Percentiles rank a stretch among this genome's conserved stretches.
Evolutionary conservation across 2,113 vertebrate genomes (phyloP).

Genomic region (Bambusicola thoracicus): DNA sequence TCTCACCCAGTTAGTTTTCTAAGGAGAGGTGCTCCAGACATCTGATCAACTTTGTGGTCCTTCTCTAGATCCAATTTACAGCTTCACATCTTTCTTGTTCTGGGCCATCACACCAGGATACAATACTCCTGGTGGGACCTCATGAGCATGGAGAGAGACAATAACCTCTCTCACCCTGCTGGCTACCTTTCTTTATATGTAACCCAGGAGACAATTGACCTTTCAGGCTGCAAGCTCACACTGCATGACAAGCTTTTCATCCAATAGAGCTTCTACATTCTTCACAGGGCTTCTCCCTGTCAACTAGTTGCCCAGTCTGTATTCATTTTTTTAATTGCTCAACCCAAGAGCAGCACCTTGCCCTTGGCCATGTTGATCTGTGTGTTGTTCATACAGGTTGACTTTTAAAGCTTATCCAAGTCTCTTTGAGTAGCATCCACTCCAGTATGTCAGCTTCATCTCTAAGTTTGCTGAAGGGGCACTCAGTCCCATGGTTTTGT

Average conservation of each 20-base stretch:
- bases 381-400: background rate
- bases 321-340: background rate
- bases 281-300: background rate
- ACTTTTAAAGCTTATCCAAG: background rate
- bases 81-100: background rate
- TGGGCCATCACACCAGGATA: background rate
- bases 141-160: background rate
- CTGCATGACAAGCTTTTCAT: background rate
- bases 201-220: background rate
- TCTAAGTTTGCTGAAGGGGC: background rate
- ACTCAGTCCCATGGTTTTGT: background rate
- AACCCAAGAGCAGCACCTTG: background rate
- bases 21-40: background rate
- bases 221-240: background rate
- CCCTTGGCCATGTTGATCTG: background rate
- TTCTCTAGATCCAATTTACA: background rate
- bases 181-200: background rate
- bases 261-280: background rate
- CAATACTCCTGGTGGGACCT: background rate
- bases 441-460: background rate
- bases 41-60: background rate
- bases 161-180: background rate
- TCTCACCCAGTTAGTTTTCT: background rate
- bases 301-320: background rate
- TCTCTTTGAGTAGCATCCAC: background rate